phyloP scores from a whole-genome alignment of 2,797 vertebrate species.

The Enteromius fasciolatus region DNA sequence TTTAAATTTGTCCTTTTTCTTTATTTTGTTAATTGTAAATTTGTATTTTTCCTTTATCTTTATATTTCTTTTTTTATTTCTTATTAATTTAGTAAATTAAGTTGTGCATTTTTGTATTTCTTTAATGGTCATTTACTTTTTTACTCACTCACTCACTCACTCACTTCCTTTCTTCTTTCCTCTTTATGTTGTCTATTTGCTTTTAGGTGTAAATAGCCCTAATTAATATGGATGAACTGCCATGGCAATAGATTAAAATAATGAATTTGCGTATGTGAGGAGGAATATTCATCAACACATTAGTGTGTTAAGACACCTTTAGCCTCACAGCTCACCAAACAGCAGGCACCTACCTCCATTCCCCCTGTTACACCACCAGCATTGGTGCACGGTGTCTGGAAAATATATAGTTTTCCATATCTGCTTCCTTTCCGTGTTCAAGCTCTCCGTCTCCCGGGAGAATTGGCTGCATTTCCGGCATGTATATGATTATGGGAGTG shows the following conservation, averaged over 20 bases:
- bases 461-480: constrained; percentile 54
- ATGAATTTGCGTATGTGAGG: constrained; percentile 71
- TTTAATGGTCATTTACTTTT: background rate
- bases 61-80: background rate
- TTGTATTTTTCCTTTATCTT: background rate
- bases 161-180: too few relatives aligned
- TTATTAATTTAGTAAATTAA: background rate
- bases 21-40: background rate
- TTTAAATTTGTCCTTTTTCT: background rate
- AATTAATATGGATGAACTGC: constrained; percentile 69
- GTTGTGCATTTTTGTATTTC: background rate
- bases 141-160: too few relatives aligned
- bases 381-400: constrained; percentile 4
- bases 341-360: constrained; percentile 36
- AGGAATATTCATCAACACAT: constrained; percentile 68
- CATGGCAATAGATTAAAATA: constrained; percentile 63
- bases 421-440: constrained; percentile 24
- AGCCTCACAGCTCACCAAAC: constrained; percentile 22
- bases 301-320: constrained; percentile 13
- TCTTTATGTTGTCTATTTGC: background rate
- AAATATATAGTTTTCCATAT: constrained; percentile 14
- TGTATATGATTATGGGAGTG: constrained; percentile 52
- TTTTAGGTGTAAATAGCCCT: constrained; percentile 57
- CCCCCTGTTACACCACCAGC: constrained; percentile 33
- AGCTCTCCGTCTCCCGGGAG: constrained; percentile 47